Percentiles rank a stretch among this genome's conserved stretches.
These are phyloP conservation scores for Maniola jurtina DNA, from an alignment of 1,140 invertebrate species.

Conservation along the genomic window DNA sequence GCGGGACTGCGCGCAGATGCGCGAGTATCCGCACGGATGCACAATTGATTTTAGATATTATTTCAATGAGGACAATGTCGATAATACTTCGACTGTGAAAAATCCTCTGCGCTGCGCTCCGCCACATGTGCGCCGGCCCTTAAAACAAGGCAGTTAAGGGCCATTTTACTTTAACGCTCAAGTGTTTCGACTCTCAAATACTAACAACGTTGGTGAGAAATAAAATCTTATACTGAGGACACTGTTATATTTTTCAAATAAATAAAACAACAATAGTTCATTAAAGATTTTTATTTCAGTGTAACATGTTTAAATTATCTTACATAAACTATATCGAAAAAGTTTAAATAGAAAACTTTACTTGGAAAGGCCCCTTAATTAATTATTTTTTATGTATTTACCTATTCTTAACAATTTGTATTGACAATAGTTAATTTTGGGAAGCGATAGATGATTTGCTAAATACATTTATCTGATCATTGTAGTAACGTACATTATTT, in stretches of 20 bases:
- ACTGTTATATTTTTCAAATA: neutral
- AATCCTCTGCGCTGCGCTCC: too few species aligned
- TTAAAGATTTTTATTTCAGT: slow-evolving; percentile 41
- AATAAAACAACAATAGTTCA: slow-evolving; percentile 28
- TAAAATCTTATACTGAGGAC: too few species aligned
- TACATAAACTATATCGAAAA: slow-evolving; percentile 72
- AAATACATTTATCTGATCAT: neutral
- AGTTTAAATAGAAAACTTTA: slow-evolving; percentile 66
- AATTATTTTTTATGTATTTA: slow-evolving; percentile 25
- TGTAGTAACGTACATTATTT: slow-evolving; percentile 12
- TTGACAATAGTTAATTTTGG: slow-evolving; percentile 10
- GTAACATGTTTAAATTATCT: slow-evolving; percentile 62
- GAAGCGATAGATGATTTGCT: slow-evolving; percentile 2
- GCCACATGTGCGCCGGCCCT: too few species aligned
- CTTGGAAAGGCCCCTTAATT: slow-evolving; percentile 71
- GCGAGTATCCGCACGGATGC: too few species aligned
- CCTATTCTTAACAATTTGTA: neutral
- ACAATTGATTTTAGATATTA: too few species aligned
- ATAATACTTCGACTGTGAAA: too few species aligned
- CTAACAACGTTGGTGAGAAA: too few species aligned
- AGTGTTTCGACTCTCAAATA: too few species aligned
- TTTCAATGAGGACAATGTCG: too few species aligned
- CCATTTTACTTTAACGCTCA: too few species aligned
- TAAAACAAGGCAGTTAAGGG: too few species aligned
- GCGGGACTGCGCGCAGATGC: too few species aligned